These are phyloP conservation scores for Chymomyza caudatula DNA, from an alignment of 2,888 invertebrate genomes.

Conservation along the genomic window DNA sequence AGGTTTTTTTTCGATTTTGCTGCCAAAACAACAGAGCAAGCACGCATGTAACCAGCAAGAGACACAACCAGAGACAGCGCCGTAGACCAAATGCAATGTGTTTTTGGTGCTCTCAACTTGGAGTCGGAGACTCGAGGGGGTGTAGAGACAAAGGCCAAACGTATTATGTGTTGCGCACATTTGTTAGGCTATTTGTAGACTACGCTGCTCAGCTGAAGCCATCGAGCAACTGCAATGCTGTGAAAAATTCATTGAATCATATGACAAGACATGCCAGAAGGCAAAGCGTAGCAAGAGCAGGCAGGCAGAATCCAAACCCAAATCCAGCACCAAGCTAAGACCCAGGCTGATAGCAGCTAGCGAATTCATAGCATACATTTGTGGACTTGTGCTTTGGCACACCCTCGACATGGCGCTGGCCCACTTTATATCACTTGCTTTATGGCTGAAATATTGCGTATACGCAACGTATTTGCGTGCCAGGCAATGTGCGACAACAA, in stretches of 20 bases:
- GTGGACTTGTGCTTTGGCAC: background rate
- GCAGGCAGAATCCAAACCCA: background rate
- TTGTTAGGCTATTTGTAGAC: conserved; percentile 60
- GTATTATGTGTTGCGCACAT: conserved; percentile 65
- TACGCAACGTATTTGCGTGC: conserved; percentile 59
- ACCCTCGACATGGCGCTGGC: background rate
- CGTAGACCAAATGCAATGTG: background rate
- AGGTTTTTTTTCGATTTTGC: background rate
- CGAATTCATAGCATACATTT: background rate
- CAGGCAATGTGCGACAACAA: conserved; percentile 42
- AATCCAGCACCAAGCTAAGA: background rate
- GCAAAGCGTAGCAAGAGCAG: background rate
- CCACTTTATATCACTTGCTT: background rate
- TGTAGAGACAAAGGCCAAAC: conserved; percentile 15
- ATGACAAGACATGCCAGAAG: conserved; percentile 25
- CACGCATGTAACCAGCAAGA: conserved; percentile 48
- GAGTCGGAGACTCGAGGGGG: no score
- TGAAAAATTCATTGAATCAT: conserved; percentile 70
- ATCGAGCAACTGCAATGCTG: conserved; percentile 26
- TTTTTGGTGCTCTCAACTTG: no score
- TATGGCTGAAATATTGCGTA: conserved; percentile 61
- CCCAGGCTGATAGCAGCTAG: background rate
- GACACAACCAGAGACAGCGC: background rate
- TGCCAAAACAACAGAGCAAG: conserved; percentile 10
- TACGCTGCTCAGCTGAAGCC: conserved; percentile 20